Evolutionary conservation across 1,140 invertebrate genomes (phyloP), one percentile per base, ranked within the genome.

Genomic region (Drosophila kohkoa): DNA sequence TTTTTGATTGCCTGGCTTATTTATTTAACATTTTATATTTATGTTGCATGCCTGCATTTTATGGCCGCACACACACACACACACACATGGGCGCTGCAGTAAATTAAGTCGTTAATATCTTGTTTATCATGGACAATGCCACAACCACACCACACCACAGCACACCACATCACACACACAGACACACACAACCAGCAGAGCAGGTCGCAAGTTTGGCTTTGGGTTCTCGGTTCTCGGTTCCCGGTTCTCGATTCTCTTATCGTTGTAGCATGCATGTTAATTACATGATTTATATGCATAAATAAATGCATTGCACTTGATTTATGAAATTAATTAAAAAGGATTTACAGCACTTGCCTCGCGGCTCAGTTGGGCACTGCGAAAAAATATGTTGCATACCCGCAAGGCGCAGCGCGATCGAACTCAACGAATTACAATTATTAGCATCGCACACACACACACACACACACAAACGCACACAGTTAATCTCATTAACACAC

Each of bases 71-170:
- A 72, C 63, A 72, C 66, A 70, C 68, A 62, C 57, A 77, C 43
- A 60, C 28, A 49, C 54, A 60, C 63, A 75, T 59, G 79, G 66
- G 58, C 54, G 60, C 60, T 81, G 81, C 85, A 89, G 81, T 87
- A 89, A 89, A 89, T 89, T 89, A 89, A 89, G 85, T 89, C 85
- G 81, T 89, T 89, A 89, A 89, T 89, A 85, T 89, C 75, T 89
- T 89, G 85, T 89, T 89, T 89, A 89, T 89, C 81, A 81, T 79
- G 85, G 71, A 73, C 83, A 69, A 38, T 48, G 51, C 65, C 48
- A 25, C 35, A 28, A 41, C 38, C 41, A 25, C 20, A 20, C 16
- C 16, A 20, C 16, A 20, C 3, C 20, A 25, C 20, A 20, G 0
- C 20, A 20, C 20, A 41, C 38, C 41, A 25, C 20, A 25, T 1